Evolutionary conservation across 2,113 vertebrate species (phyloP), one percentile per base, ranked within the genome.

Genomic region (Anhinga rufa): DNA sequence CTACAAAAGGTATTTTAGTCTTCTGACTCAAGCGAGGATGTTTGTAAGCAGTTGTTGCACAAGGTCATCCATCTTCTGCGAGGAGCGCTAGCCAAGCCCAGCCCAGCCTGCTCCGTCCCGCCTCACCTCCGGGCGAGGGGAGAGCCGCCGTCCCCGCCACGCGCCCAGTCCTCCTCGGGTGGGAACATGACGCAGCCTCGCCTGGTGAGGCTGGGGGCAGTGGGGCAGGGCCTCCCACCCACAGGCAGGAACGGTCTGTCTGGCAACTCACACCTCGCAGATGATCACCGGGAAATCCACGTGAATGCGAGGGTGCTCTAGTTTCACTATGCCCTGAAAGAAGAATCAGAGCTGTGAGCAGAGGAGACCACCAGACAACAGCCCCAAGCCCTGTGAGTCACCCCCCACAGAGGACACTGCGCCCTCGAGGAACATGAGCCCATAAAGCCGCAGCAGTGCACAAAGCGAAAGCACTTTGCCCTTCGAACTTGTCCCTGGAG

Each of bases 201-300:
- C 48, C 92, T 19, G 38, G 70, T 17, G 17, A 93, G 92, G 70
- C 83, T 84, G 66, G 79, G 92, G 86, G 54, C 4, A 2, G 91
- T 60, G 86, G 79, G 78, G 94, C 88, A 82, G 79, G 77, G 78
- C 89, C 82, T 96, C 77, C 46, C 2, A 3, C 74, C 80, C 6
- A 1, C 5, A 3, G 93, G 84, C 92, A 96, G 92, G 68, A 77
- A 79, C 13, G 17, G 17, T 46, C 44, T 46, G 40, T 80, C 89
- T 75, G 66, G 46, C 28, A 17, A 82, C 92, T 99, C 98, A 99
- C 96, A 99, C 98, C 98, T 99, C 99, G 92, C 99, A 99, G 97
- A 99, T 98, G 97, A 99, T 98, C 95, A 99, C 98, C 7, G 99
- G 99, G 92, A 99, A 99, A 96, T 99, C 99, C 93, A 99, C 99